Evolutionary conservation across 2,113 vertebrate species (phyloP).

Genomic region (Mormyrus lacerda): DNA sequence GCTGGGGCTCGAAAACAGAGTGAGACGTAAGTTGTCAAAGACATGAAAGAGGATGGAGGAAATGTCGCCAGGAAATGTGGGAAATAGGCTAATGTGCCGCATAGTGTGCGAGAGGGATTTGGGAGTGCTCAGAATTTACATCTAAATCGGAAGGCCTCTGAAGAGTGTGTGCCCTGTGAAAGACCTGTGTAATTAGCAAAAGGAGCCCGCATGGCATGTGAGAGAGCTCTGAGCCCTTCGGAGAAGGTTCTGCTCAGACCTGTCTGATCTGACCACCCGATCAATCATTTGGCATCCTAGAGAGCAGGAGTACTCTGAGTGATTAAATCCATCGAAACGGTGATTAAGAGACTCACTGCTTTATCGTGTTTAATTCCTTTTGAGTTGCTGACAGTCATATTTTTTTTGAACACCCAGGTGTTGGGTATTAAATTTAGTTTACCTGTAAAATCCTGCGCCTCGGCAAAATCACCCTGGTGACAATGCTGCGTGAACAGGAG

Average conservation of each 20-base stretch:
- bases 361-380: background rate
- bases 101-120: background rate
- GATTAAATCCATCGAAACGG: background rate
- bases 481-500: background rate
- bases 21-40: background rate
- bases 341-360: background rate
- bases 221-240: background rate
- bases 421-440: background rate
- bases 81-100: background rate
- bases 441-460: background rate
- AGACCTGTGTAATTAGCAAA: background rate
- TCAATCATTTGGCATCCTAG: background rate
- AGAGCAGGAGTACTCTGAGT: background rate
- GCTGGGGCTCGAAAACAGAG: background rate
- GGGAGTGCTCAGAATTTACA: background rate
- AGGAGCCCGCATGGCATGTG: background rate
- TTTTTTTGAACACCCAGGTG: background rate
- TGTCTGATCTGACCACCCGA: background rate
- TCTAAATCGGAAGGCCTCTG: background rate
- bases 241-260: background rate
- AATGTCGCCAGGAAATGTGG: background rate
- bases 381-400: background rate
- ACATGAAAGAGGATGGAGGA: background rate
- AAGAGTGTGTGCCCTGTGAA: background rate
- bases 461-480: background rate